Conservation (phyloP, 2,888 invertebrate species). For the Microdon myrmicae region DNA sequence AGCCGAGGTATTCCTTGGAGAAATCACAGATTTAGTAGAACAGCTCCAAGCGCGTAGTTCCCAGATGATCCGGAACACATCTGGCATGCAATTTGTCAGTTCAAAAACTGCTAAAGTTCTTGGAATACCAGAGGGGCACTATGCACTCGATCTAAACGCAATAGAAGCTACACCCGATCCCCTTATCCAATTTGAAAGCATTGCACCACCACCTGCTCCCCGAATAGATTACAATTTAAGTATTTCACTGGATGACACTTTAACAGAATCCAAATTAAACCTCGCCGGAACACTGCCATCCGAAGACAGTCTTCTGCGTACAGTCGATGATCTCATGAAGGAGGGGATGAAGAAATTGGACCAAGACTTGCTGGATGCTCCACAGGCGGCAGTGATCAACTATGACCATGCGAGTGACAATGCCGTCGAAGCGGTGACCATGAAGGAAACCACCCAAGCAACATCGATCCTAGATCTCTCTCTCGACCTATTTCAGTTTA, state of each 20-base stretch:
- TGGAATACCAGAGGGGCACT: conserved; percentile 66
- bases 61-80: conserved; percentile 62
- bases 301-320: conserved; percentile 64
- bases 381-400: conserved; percentile 54
- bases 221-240: conserved; percentile 63
- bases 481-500: conserved; percentile 65
- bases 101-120: conserved; percentile 60
- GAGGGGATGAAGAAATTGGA: conserved; percentile 57
- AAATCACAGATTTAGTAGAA: conserved; percentile 63
- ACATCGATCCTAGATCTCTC: conserved; percentile 62
- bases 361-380: conserved; percentile 36
- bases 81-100: conserved; percentile 63
- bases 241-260: conserved; percentile 64
- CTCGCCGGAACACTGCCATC: conserved; percentile 63
- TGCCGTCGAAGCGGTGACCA: conserved; percentile 64
- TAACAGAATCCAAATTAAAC: conserved; percentile 64
- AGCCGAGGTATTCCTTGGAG: conserved; percentile 62
- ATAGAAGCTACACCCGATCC: conserved; percentile 61
- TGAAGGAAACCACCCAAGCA: conserved; percentile 60
- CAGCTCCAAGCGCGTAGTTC: conserved; percentile 63
- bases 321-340: conserved; percentile 63
- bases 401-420: conserved; percentile 66
- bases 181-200: conserved; percentile 47
- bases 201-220: conserved; percentile 47
- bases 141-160: conserved; percentile 62